Conservation (phyloP, 2,888 invertebrate genomes). For the Dusona sp. region DNA sequence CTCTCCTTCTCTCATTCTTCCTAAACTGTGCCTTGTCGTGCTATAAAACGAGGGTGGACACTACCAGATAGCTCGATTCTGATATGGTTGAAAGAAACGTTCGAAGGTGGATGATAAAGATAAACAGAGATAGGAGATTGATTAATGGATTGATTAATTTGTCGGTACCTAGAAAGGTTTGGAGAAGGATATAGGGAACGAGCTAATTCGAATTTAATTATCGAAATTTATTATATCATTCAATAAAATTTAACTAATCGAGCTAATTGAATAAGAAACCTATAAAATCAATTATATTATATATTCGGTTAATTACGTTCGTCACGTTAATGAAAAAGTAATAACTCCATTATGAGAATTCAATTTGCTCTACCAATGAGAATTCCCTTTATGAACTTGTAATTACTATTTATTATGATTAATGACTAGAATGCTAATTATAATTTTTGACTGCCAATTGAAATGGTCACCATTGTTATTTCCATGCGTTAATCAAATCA, state of each 20-base stretch:
- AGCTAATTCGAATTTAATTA: background rate
- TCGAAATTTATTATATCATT: background rate
- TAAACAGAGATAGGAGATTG: background rate
- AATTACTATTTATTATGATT: background rate
- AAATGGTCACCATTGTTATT: background rate
- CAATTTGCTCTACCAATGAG: background rate
- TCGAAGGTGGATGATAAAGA: conserved; percentile 10
- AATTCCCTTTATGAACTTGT: background rate
- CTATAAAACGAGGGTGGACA: conserved; percentile 31
- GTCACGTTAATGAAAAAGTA: background rate
- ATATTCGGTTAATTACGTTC: background rate
- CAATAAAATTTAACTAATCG: background rate
- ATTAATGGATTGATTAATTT: conserved; percentile 11
- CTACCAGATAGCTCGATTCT: conserved; percentile 7
- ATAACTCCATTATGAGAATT: background rate
- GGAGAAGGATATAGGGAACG: background rate
- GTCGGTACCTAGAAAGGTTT: background rate
- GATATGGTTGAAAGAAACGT: conserved; percentile 11
- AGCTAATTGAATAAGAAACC: background rate
- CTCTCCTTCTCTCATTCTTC: background rate
- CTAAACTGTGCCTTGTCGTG: conserved; percentile 6
- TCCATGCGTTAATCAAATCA: background rate
- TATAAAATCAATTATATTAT: background rate
- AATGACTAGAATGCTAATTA: background rate
- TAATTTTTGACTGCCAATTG: background rate